Conservation (phyloP, 2,888 invertebrate genomes). For the Oscheius sp. region DNA sequence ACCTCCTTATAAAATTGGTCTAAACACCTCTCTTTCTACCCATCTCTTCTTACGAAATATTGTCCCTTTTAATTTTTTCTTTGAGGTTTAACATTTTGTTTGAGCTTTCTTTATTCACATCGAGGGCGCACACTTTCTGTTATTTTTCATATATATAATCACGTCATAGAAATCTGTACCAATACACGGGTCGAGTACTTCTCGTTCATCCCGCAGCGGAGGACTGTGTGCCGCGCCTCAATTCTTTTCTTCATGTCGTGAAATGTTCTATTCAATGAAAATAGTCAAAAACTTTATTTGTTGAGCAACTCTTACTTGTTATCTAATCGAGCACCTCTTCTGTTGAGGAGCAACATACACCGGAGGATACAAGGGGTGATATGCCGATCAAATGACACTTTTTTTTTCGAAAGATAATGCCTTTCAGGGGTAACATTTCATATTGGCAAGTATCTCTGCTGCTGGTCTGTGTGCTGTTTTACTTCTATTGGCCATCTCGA, state of each 20-base stretch:
- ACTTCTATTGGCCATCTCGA: slow-evolving; percentile 57
- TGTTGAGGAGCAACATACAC: not conserved
- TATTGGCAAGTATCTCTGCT: slow-evolving; percentile 53
- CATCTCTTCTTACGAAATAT: not conserved
- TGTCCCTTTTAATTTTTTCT: not conserved
- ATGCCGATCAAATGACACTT: not conserved
- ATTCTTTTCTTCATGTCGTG: slow-evolving; percentile 20
- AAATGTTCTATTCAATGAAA: not conserved
- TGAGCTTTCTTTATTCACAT: not conserved
- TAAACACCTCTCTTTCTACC: not conserved
- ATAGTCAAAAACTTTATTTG: not conserved
- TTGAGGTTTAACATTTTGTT: not conserved
- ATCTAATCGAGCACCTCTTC: not conserved
- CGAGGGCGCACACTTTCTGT: not conserved
- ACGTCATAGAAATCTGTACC: slow-evolving; percentile 28
- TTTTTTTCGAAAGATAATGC: not conserved
- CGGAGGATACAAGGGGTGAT: not conserved
- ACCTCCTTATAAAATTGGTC: not conserved
- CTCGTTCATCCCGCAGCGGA: slow-evolving; percentile 19
- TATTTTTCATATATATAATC: slow-evolving; percentile 9
- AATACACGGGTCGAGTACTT: slow-evolving; percentile 21
- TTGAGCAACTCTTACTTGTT: slow-evolving; percentile 2
- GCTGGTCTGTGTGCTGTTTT: slow-evolving; percentile 37
- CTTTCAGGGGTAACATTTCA: slow-evolving; percentile 47
- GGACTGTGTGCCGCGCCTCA: slow-evolving; percentile 14